A percentile compares a stretch with the other conserved stretches of the same genome.
Conservation (phyloP, 2,113 vertebrate genomes). For the Danio rerio region DNA sequence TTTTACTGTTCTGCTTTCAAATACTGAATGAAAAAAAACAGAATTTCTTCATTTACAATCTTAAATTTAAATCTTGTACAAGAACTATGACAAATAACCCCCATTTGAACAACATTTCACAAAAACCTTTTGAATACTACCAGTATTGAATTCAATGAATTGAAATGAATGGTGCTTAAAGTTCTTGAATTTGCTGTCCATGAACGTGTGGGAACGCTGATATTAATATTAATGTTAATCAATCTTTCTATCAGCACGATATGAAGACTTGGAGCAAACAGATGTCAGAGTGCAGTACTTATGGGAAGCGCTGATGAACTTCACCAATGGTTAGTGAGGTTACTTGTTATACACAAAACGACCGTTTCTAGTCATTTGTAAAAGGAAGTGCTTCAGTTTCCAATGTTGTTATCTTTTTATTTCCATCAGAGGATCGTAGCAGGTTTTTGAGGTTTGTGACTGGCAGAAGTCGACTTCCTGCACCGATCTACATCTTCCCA, state of each 20-base stretch:
- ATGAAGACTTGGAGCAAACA: conserved; percentile 90
- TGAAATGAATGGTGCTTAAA: too few relatives aligned
- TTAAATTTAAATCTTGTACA: too few relatives aligned
- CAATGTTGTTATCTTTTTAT: conserved; percentile 19
- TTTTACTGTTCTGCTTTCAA: too few relatives aligned
- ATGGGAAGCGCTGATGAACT: conserved; percentile 96
- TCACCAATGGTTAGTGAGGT: conserved; percentile 88
- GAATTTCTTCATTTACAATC: too few relatives aligned
- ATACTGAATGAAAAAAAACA: too few relatives aligned
- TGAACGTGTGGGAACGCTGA: too few relatives aligned
- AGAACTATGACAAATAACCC: too few relatives aligned
- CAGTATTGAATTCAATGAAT: too few relatives aligned
- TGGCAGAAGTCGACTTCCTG: conserved; percentile 94
- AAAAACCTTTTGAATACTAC: too few relatives aligned
- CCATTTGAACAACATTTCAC: too few relatives aligned
- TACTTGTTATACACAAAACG: background rate
- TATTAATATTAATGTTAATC: background rate
- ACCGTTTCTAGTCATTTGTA: background rate
- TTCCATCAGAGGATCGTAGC: conserved; percentile 91
- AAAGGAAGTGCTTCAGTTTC: background rate
- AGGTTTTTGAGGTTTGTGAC: conserved; percentile 97
- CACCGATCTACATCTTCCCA: conserved; percentile 93
- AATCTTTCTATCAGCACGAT: conserved; percentile 82
- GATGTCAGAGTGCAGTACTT: conserved; percentile 91
- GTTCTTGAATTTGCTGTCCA: too few relatives aligned